These are phyloP conservation scores for Drosophila mercatorum DNA, from an alignment of 2,888 invertebrate species.

Conservation along the genomic window DNA sequence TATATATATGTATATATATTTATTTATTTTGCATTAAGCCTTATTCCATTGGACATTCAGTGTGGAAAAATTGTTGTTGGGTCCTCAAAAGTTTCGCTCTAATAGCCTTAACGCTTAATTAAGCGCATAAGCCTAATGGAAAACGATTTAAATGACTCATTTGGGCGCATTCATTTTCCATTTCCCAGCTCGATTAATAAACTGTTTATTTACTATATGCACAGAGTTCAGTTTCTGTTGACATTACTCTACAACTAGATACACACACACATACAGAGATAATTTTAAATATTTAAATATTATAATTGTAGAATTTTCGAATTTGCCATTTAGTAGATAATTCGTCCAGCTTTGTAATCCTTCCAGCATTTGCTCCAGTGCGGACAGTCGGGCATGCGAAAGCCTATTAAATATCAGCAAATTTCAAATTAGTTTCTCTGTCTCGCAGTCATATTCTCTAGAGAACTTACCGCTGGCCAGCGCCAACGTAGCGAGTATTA, in stretches of 20 bases:
- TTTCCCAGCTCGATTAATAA: constrained; percentile 18
- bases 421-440: neutral
- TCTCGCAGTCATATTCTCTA: neutral
- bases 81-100: constrained; percentile 21
- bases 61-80: constrained; percentile 21
- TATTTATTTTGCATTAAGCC: constrained; percentile 56
- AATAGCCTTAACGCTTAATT: constrained; percentile 55
- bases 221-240: constrained; percentile 1
- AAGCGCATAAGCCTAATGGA: constrained; percentile 59
- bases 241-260: constrained; percentile 2
- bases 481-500: constrained; percentile 18
- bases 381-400: constrained; percentile 46
- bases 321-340: constrained; percentile 19
- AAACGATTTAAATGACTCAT: constrained; percentile 33
- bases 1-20: constrained; percentile 7
- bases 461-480: constrained; percentile 36
- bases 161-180: constrained; percentile 4
- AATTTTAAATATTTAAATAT: constrained; percentile 17
- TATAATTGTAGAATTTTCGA: neutral
- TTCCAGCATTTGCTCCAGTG: constrained; percentile 42
- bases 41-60: constrained; percentile 41
- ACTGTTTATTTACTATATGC: constrained; percentile 17
- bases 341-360: constrained; percentile 40
- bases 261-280: neutral
- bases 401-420: constrained; percentile 13